Base-by-base conservation (phyloP, 2,113 vertebrate genomes). In the Solea senegalensis region DNA sequence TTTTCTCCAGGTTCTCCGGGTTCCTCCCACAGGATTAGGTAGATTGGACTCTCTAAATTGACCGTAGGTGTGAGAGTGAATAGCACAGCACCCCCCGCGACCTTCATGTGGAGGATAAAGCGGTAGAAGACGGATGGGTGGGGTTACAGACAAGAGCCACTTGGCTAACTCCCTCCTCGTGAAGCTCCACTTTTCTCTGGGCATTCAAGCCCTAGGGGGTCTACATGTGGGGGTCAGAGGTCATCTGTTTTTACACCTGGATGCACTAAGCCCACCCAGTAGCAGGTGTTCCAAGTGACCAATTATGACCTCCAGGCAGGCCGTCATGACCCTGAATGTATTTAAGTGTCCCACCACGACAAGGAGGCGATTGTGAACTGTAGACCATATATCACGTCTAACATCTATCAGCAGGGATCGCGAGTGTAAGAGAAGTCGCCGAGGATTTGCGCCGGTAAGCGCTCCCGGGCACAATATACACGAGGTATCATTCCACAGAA, bases 181-280 rank as follows among this genome's bases (percentile, higher is more conserved):
- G 21, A 15, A 16, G 39, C 10, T 10, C 3, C 3, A 34, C 21
- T 57, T 1, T 28, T 60, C 13, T 27, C 34, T 46, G 48, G 53
- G 34, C 51, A 56, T 8, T 54, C 3, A 66, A 59, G 14, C 52
- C 74, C 67, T 7, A 9, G 41, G 15, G 55, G 73, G 68, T 63
- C 48, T 56, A 27, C 39, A 11, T 12, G 48, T 62, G 65, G 68
- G 68, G 72, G 75, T 78, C 69, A 74, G 9, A 64, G 69, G 74
- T 80, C 69, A 54, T 28, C 44, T 73, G 54, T 83, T 85, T 80
- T 83, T 44, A 87, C 83, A 84, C 73, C 76, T 83, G 86, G 60
- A 8, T 9, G 60, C 2, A 2, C 69, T 34, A 26, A 77, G 85
- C 75, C 86, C 81, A 80, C 80, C 84, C 65, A 75, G 62, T 9